A percentile compares a stretch with the other conserved stretches of the same genome.
phyloP scores from a whole-genome alignment of 2,888 invertebrate species.

The Apodemia hepburni region DNA sequence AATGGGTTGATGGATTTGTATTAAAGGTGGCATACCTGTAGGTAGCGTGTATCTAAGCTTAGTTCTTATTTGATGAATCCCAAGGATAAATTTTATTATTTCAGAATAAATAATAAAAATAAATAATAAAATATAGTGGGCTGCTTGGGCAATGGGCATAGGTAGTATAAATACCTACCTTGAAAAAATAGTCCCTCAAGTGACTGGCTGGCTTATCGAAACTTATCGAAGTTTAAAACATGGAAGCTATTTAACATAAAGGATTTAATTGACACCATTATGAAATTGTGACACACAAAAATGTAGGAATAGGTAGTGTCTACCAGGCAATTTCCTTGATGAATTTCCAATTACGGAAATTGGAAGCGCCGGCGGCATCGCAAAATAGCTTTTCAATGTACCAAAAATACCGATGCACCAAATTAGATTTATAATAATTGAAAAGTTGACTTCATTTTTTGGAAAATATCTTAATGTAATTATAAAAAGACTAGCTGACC shows the following conservation, averaged over 20 bases:
- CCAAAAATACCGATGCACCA: constrained; percentile 8
- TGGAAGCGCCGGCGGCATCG: constrained; percentile 46
- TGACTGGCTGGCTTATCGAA: no score
- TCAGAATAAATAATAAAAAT: no score
- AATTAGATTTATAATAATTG: constrained; percentile 20
- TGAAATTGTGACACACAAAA: constrained; percentile 23
- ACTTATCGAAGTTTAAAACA: neutral
- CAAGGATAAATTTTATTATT: no score
- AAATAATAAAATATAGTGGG: no score
- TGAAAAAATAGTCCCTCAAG: no score
- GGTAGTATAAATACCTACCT: no score
- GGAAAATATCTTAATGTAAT: neutral
- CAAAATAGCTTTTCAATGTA: constrained; percentile 27
- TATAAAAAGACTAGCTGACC: no score
- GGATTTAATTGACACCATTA: constrained; percentile 13
- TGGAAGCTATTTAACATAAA: neutral
- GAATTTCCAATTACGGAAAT: constrained; percentile 75
- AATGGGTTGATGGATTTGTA: no score
- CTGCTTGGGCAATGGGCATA: no score
- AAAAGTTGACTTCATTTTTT: neutral
- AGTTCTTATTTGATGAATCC: no score
- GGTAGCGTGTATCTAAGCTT: no score
- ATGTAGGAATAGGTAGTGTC: constrained; percentile 45
- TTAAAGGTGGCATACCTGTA: no score
- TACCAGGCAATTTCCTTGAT: constrained; percentile 74